These are phyloP conservation scores for Avahi laniger DNA, from an alignment of 2,797 vertebrate species.

Conservation along the genomic window DNA sequence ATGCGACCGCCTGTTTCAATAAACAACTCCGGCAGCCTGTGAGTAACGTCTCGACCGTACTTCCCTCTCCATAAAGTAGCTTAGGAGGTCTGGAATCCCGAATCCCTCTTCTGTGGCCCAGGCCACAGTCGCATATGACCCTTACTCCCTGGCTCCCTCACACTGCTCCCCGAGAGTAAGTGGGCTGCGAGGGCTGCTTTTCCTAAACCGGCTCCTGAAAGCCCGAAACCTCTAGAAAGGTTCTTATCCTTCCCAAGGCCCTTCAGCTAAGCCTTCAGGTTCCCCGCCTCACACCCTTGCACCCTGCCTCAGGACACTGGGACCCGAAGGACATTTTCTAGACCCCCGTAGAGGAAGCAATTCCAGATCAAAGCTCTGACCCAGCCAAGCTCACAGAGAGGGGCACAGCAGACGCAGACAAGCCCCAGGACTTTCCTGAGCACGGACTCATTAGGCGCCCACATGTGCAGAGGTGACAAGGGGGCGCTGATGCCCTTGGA, in stretches of 20 bases:
- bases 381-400: not conserved
- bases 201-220: not conserved
- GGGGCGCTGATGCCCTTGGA: fast-evolving
- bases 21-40: not conserved
- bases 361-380: not conserved
- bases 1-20: not conserved
- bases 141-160: not conserved
- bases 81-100: not conserved
- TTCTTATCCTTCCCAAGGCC: not conserved
- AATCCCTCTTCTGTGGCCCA: not conserved
- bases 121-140: not conserved
- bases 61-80: not conserved
- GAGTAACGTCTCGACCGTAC: fast-evolving
- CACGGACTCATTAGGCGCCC: no score
- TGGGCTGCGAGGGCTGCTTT: not conserved
- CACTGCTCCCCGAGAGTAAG: not conserved
- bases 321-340: not conserved
- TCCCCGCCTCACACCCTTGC: fast-evolving
- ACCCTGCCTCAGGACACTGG: fast-evolving
- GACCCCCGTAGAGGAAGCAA: fast-evolving
- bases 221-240: not conserved
- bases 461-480: fast-evolving
- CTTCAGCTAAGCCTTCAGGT: not conserved
- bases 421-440: not conserved
- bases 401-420: not conserved